Base-by-base conservation (phyloP, 1,140 invertebrate species). In the Semibalanus balanoides region DNA sequence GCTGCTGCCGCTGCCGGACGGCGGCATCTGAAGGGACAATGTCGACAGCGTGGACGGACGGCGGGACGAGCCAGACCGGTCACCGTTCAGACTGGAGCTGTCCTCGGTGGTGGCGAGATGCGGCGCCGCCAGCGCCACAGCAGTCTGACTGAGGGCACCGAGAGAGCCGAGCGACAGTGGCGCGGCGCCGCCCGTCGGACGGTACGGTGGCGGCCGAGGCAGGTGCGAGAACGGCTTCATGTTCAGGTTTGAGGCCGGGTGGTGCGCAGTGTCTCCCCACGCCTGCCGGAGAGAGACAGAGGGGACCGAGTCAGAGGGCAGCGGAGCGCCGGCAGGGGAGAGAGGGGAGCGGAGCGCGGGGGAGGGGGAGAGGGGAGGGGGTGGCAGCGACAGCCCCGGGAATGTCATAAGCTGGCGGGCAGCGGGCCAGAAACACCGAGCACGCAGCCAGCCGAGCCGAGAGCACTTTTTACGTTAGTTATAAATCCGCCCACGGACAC, bases 141-240 rank as follows among this genome's bases (percentile, higher is more conserved):
- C 51, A 7, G 51, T 19, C 51, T 64, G 51, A 17, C 51, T 64
- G 51, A 64, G 14, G 7, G 29, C 22, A 19, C 70, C 28, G 11
- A 30, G 70, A 17, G 69, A 22, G 29, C 70, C 28, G 11, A 30
- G 70, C 70, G 69, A 22, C 69, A n/a, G 69, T 27, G 69, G 25
- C 69, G 70, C 28, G 70, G n/a, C 69, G n/a, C n/a, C 70, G 9
- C 29, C 70, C 19, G 29, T 9, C 70, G 70, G 29, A 1, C 70
- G 70, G 70, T 72, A 72, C 29, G 70, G 70, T n/a, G 9, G 70
- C n/a, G 70, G 70, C n/a, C 70, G 70, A 3, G 70, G 70, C n/a
- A 72, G 70, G 28, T 72, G 70, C 28, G 70, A 72, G 28, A 72
- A 29, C 29, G 70, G 9, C 70, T 11, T 11, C 70, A 22, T 72